A percentile compares a stretch with the other conserved stretches of the same genome.
Conservation (phyloP, 2,888 invertebrate species). For the Pristionchus arcanus region DNA sequence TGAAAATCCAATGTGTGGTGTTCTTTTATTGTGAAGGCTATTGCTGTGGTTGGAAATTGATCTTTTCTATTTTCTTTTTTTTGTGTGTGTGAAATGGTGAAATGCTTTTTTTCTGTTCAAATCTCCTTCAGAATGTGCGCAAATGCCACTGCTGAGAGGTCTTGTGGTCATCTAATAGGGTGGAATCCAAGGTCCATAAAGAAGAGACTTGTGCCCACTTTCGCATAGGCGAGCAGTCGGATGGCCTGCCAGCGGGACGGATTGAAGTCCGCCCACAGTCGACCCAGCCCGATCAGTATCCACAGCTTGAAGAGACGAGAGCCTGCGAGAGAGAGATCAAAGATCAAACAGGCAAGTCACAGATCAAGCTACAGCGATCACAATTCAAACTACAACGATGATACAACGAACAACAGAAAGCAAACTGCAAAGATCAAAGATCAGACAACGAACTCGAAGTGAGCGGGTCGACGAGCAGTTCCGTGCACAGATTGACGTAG, state of each 20-base stretch:
- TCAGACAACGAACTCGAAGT: background rate
- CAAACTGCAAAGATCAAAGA: too few relatives aligned
- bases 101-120: too few relatives aligned
- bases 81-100: too few relatives aligned
- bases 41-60: too few relatives aligned
- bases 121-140: too few relatives aligned
- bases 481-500: conserved; percentile 92
- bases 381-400: background rate
- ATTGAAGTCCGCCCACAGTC: conserved; percentile 92
- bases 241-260: conserved; percentile 92
- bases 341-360: background rate
- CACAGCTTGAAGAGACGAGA: conserved; percentile 84
- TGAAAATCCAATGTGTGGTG: too few relatives aligned
- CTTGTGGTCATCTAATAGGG: too few relatives aligned
- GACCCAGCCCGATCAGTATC: conserved; percentile 93
- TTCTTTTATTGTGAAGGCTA: too few relatives aligned
- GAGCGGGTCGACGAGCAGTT: conserved; percentile 87
- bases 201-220: background rate
- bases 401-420: too few relatives aligned
- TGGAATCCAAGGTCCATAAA: too few relatives aligned
- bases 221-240: conserved; percentile 94
- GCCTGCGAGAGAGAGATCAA: conserved; percentile 27
- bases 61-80: too few relatives aligned
- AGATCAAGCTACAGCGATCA: background rate
- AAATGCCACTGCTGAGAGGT: too few relatives aligned